phyloP scores from a whole-genome alignment of 2,797 vertebrate species.

The Fundulus diaphanus region DNA sequence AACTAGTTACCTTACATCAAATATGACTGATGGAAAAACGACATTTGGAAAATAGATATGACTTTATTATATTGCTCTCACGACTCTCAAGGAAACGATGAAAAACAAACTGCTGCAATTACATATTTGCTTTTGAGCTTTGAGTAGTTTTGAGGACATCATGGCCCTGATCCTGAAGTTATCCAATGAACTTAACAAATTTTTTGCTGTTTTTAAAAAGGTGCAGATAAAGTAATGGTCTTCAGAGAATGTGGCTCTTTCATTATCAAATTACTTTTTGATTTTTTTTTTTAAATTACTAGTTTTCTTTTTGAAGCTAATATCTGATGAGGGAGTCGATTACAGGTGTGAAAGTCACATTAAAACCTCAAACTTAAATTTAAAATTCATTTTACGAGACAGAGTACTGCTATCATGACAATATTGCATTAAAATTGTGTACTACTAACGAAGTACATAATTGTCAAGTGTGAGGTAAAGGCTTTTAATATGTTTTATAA shows the following conservation, averaged over 20 bases:
- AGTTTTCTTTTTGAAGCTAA: conserved; percentile 26
- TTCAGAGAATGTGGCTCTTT: conserved; percentile 21
- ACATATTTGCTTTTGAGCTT: conserved; percentile 25
- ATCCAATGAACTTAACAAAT: conserved; percentile 18
- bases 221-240: conserved; percentile 10
- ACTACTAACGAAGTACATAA: background rate
- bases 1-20: background rate
- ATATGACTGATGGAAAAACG: background rate
- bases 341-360: conserved; percentile 44
- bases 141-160: conserved; percentile 23
- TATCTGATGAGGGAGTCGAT: conserved; percentile 50
- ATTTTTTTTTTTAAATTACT: too few species aligned
- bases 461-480: background rate
- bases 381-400: background rate
- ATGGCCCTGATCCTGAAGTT: conserved; percentile 18
- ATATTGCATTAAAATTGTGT: too few species aligned
- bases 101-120: conserved; percentile 32
- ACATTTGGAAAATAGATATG: background rate
- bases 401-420: too few species aligned
- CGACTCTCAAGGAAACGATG: too few species aligned
- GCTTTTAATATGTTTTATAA: background rate
- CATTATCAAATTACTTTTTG: conserved; percentile 15
- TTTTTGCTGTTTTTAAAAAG: conserved; percentile 24
- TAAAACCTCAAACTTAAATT: background rate
- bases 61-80: background rate